Base-by-base conservation (phyloP, 2,888 invertebrate species). In the Athrips mouffetella region DNA sequence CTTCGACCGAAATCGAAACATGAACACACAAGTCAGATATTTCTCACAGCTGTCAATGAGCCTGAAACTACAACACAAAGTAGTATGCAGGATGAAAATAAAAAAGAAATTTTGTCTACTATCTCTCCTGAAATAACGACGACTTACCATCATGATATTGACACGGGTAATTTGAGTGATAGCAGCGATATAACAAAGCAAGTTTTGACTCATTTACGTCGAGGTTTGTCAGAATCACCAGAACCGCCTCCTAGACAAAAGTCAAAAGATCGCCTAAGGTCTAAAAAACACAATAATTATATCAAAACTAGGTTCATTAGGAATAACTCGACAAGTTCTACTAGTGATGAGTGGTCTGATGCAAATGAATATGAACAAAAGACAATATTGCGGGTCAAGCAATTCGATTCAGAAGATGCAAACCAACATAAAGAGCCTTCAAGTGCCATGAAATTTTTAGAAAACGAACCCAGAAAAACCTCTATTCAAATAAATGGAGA, bases 401-500 rank as follows among this genome's bases (percentile, higher is more conserved):
- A 88, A 58, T 87, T 80, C 58, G 88, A 88, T 62, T 81, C 90
- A 52, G 91, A 91, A 66, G 86, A 86, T 29, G 77, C 74, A 49
- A 72, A 76, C 39, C 73, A 81, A 45, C 51, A 61, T 23, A 76
- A 72, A 60, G 54, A 57, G 49, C 57, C 56, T 50, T 65, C 62
- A 60, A 62, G 70, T 20, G 53, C 65, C n/a, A 59, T 69, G 51
- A 71, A 75, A 47, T 65, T 69, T 31, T 58, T 64, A 16, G 83
- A 83, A 66, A 79, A 74, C 53, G 88, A 89, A 53, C 78, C 84
- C 8, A 85, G 90, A 61, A 90, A 91, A 82, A 92, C 94, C 13
- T 94, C 94, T 10, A 94, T 94, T 62, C 87, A 93, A 88, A 94
- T 94, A 66, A 93, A 88, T 70, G 93, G 91, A 46, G 92, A 91